Evolutionary conservation across 1,140 invertebrate species (phyloP).

Genomic region (Phenacoccus solenopsis): DNA sequence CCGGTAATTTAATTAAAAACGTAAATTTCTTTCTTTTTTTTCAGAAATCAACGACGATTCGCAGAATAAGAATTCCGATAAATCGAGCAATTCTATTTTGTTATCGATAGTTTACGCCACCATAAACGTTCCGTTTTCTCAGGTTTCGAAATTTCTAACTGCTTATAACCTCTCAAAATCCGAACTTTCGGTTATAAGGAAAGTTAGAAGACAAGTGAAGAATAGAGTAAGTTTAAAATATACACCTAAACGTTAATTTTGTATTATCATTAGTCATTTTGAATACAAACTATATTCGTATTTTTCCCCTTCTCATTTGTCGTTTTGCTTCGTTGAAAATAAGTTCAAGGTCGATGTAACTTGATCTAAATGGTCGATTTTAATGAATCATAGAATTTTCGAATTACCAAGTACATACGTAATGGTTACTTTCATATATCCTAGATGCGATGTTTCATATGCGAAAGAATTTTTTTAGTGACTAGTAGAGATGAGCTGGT

Average conservation of each 20-base stretch:
- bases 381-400: too few species aligned
- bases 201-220: not conserved
- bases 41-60: not conserved
- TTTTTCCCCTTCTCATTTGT: not conserved
- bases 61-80: not conserved
- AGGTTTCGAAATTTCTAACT: not conserved
- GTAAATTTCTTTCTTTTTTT: too few species aligned
- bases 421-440: too few species aligned
- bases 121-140: slow-evolving; percentile 11
- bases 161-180: slow-evolving; percentile 7
- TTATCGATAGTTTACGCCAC: slow-evolving; percentile 1
- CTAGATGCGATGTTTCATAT: too few species aligned
- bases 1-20: too few species aligned
- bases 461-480: too few species aligned
- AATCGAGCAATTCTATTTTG: slow-evolving; percentile 1
- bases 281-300: not conserved
- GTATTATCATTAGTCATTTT: not conserved
- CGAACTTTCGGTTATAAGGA: not conserved
- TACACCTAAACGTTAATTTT: not conserved
- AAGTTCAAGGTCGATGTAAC: too few species aligned
- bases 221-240: not conserved
- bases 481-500: too few species aligned
- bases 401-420: too few species aligned
- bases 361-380: too few species aligned
- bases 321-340: not conserved